Evolutionary conservation across 2,113 vertebrate genomes (phyloP).

Genomic region (Hepsetus odoe): DNA sequence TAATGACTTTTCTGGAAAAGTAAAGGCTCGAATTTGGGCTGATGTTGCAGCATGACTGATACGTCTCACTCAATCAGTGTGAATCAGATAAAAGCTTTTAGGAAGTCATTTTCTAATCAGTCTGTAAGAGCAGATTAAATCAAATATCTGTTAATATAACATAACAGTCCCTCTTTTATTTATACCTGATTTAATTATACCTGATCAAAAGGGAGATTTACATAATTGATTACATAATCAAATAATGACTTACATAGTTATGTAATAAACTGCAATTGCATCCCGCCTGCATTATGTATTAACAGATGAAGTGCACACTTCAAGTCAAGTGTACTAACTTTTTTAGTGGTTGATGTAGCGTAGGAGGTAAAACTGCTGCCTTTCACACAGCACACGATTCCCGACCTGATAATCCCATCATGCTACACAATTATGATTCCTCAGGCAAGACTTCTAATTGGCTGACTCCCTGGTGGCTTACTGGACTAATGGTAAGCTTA

Average conservation of each 20-base stretch:
- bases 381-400: too few relatives aligned
- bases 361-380: too few relatives aligned
- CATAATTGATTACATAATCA: neutral
- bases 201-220: neutral
- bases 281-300: neutral
- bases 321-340: too few relatives aligned
- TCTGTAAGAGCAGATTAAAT: conserved; percentile 1
- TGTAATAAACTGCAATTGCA: neutral
- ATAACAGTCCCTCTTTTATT: neutral
- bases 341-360: too few relatives aligned
- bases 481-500: too few relatives aligned
- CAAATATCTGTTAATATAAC: neutral
- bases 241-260: neutral
- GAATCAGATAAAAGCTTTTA: conserved; percentile 2
- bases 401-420: too few relatives aligned
- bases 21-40: neutral
- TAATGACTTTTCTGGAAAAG: neutral
- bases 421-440: too few relatives aligned
- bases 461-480: too few relatives aligned
- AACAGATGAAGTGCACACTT: neutral
- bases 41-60: too few relatives aligned
- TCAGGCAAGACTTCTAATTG: too few relatives aligned
- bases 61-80: neutral
- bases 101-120: neutral
- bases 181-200: neutral